Base-by-base conservation (phyloP, 23 tunicate species). In the Trididemnum nubilum region DNA sequence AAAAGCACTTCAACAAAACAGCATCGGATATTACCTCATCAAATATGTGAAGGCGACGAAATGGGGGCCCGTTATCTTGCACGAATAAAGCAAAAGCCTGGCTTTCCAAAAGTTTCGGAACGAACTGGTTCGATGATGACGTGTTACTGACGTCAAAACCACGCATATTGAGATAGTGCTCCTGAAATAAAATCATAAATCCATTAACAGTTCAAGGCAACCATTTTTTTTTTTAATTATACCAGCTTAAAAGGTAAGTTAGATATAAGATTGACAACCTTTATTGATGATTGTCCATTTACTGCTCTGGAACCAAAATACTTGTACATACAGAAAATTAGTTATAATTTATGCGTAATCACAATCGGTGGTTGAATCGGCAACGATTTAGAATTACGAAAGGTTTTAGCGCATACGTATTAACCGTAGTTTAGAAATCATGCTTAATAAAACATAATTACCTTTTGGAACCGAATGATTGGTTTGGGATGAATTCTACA, bases 401-500 rank as follows among this genome's bases (percentile, higher is more conserved):
- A n/a, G n/a, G n/a, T n/a, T n/a, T n/a, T n/a, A n/a, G n/a, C n/a
- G n/a, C n/a, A n/a, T n/a, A n/a, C n/a, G n/a, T n/a, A n/a, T n/a
- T n/a, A n/a, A n/a, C n/a, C n/a, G n/a, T n/a, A n/a, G n/a, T n/a
- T n/a, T n/a, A n/a, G n/a, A n/a, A n/a, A n/a, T n/a, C n/a, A n/a
- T n/a, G n/a, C n/a, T n/a, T n/a, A n/a, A n/a, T n/a, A n/a, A n/a
- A n/a, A n/a, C n/a, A 44, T 44, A 61, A 15, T 40, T 44, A 93
- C 98, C 82, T 87, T 83, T 80, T 82, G 85, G 80, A 93, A 93
- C 24, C 93, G 72, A n/a, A 93, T 84, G 54, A 93, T 84, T 23
- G 98, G 98, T 31, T 85, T 64, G 1, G 98, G 98, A 65, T 94
- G 91, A 27, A 94, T 81, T 4, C 98, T 49, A 66, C 98, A 89